Percentiles rank a stretch among this genome's conserved stretches.
Conservation (phyloP, 2,113 vertebrate species). For the Nothobranchius furzeri region DNA sequence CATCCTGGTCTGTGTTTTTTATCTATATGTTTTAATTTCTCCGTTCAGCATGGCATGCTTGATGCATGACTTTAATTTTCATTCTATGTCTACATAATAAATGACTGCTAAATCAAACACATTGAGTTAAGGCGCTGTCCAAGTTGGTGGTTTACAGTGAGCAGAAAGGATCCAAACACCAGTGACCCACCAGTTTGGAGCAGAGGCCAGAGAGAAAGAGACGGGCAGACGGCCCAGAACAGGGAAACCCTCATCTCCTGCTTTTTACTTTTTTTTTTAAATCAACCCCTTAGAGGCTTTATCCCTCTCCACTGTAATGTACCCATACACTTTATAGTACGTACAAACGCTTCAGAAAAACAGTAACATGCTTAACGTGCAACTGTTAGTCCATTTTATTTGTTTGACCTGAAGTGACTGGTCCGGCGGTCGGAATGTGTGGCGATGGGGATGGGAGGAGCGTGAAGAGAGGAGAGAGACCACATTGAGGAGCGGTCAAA, state of each 20-base stretch:
- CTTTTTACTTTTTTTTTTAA: slow-evolving; percentile 14
- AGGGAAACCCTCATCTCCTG: slow-evolving; percentile 21
- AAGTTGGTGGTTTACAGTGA: slow-evolving; percentile 68
- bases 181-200: slow-evolving; percentile 61
- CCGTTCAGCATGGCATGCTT: slow-evolving; percentile 21
- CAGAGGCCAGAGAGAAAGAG: slow-evolving; percentile 59
- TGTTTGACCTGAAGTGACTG: slow-evolving; percentile 72
- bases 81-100: slow-evolving; percentile 53
- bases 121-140: slow-evolving; percentile 30
- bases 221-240: slow-evolving; percentile 63
- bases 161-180: slow-evolving; percentile 65
- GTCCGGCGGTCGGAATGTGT: slow-evolving; percentile 70
- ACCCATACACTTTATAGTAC: background rate
- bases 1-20: slow-evolving; percentile 27
- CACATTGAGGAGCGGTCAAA: slow-evolving; percentile 69
- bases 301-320: slow-evolving; percentile 2
- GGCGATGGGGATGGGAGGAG: slow-evolving; percentile 65
- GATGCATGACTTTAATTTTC: slow-evolving; percentile 58
- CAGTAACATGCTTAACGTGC: slow-evolving; percentile 9
- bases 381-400: slow-evolving; percentile 34
- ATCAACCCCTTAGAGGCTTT: background rate
- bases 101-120: slow-evolving; percentile 62
- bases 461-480: slow-evolving; percentile 54
- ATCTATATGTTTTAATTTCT: slow-evolving; percentile 17
- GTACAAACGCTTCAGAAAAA: background rate